Base-by-base conservation (phyloP, 2,113 vertebrate genomes). In the Heliornis fulica region DNA sequence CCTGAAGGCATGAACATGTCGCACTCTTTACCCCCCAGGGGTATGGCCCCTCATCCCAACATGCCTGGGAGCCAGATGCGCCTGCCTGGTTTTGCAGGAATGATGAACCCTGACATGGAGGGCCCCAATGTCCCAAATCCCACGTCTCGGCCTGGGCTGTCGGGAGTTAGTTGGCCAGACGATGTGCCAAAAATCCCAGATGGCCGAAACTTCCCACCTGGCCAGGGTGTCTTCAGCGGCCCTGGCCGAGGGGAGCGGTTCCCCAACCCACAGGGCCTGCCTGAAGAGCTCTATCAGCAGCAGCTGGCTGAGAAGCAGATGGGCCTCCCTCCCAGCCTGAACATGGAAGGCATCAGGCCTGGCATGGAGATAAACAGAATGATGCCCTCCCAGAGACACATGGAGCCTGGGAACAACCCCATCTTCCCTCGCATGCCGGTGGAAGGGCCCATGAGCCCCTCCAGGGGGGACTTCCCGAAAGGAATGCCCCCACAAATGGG, bases 41-140 rank as follows among this genome's bases (percentile, higher is more conserved):
- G 99, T 60, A 99, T 99, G 98, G 98, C 99, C 72, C 98, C 98
- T 63, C 98, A 98, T 94, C 99, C 99, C 95, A 98, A 95, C 3
- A 95, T 98, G 89, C 98, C 98, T 0, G 98, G 98, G 71, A 93
- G 96, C 97, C 98, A 98, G 96, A 99, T 99, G 98, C 98, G 99
- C 93, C 98, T 99, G 97, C 99, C 99, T 74, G 98, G 98, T 60
- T 99, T 99, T 94, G 98, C 99, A 45, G 99, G 99, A 63, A 99
- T 99, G 99, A 99, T 99, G 93, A 99, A 99, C 96, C 98, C 99
- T 29, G 99, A 99, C 22, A 99, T 99, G 98, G 99, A 99, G 59
- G 99, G 98, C 60, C 97, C 98, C 12, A 97, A 17, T 15, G 98
- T 99, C 90, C 98, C 99, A 2, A 99, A 98, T 94, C 96, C 98